Base-by-base conservation (phyloP, 2,797 vertebrate species). In the Coreius guichenoti region DNA sequence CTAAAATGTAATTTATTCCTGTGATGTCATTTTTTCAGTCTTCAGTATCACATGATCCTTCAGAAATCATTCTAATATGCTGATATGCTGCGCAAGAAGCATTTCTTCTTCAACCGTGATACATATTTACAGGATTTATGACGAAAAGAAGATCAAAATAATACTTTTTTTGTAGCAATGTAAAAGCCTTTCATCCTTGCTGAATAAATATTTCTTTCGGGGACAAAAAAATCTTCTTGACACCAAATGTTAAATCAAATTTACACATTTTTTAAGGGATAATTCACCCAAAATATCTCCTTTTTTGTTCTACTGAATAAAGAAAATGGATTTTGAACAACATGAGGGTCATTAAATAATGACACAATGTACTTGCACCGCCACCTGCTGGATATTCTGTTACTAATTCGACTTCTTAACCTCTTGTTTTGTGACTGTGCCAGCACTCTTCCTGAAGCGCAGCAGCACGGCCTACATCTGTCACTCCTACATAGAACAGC, bases 391-490 rank as follows among this genome's bases (percentile, higher is more conserved):
- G 49, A 56, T 23, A 21, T n/a, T 23, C 43, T 8, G 12, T 33
- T 65, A 16, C 29, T n/a, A n/a, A 49, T 23, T 23, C 3, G 16
- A 75, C 43, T 23, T 67, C 16, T 31, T 45, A 23, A 43, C 63
- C 63, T 45, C 49, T 31, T 14, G 47, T 69, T 29, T 26, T 68
- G 75, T 56, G 82, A 7, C 49, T 43, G 49, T 58, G 63, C 72
- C 81, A 83, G 23, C 11, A 14, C 58, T 83, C 58, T 14, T 78
- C 80, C 80, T 31, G 31, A 78, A 33, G 47, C 47, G 2, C 61
- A 69, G 63, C 74, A 84, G 36, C 74, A 33, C 29, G 61, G 65
- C 13, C 58, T 7, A 72, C 83, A 79, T 84, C 83, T 70, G 83
- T 84, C 83, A 79, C 21, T 79, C 73, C 31, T 65, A 43, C 31